Percentiles rank a stretch among this genome's conserved stretches.
Evolutionary conservation across 2,888 invertebrate genomes (phyloP).

Genomic region (Pilophorus perplexus): DNA sequence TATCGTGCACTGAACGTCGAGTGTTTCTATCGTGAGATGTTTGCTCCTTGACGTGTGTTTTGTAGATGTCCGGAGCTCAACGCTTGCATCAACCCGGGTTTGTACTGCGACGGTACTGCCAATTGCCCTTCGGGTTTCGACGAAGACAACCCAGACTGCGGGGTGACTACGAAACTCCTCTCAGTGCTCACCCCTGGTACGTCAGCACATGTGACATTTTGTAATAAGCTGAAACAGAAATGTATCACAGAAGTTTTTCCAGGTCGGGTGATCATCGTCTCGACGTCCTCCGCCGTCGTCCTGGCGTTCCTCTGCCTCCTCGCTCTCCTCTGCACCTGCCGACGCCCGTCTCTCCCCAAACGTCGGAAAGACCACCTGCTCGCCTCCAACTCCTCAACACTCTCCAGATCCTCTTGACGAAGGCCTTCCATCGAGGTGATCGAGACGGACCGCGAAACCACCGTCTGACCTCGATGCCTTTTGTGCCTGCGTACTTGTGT

Average conservation of each 20-base stretch:
- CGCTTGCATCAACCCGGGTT: conserved; percentile 70
- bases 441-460: conserved; percentile 89
- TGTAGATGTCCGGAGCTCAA: conserved; percentile 65
- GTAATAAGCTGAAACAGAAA: not conserved
- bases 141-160: conserved; percentile 68
- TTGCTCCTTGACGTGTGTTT: conserved; percentile 73
- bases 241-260: not conserved
- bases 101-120: conserved; percentile 72
- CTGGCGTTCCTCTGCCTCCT: conserved; percentile 44
- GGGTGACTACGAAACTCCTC: conserved; percentile 48
- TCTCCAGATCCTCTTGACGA: conserved; percentile 85
- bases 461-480: conserved; percentile 65
- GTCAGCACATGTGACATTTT: not conserved
- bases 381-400: conserved; percentile 58
- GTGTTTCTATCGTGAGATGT: conserved; percentile 53
- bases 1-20: not conserved
- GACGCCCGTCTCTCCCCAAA: conserved; percentile 37
- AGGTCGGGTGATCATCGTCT: conserved; percentile 31
- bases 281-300: conserved; percentile 43
- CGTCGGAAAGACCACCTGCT: conserved; percentile 60
- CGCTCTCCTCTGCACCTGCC: conserved; percentile 44
- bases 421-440: conserved; percentile 88
- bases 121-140: conserved; percentile 68
- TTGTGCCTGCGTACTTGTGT: not conserved
- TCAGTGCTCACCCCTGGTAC: conserved; percentile 39